Evolutionary conservation across 1,140 invertebrate species (phyloP).

Genomic region (Hylaeus anthracinus): DNA sequence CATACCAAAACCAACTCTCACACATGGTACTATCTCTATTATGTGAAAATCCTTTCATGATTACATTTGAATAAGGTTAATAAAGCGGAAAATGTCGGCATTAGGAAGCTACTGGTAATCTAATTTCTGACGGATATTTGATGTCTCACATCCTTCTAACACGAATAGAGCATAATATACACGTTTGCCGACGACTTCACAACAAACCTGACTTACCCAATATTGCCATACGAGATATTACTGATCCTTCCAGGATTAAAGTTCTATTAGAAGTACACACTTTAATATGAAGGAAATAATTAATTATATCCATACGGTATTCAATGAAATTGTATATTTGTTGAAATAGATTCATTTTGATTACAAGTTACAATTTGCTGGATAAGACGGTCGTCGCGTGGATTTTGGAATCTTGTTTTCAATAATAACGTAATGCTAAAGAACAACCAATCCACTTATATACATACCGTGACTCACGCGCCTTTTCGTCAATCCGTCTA

Average conservation of each 20-base stretch:
- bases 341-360: too few relatives aligned
- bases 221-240: neutral
- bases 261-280: neutral
- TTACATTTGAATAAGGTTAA: neutral
- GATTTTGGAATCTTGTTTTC: too few relatives aligned
- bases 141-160: conserved; percentile 1
- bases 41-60: conserved; percentile 7
- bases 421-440: too few relatives aligned
- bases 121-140: conserved; percentile 5
- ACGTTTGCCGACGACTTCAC: neutral
- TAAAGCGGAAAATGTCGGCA: neutral
- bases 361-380: too few relatives aligned
- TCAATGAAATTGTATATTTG: too few relatives aligned
- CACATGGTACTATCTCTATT: neutral
- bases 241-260: neutral
- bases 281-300: neutral
- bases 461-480: too few relatives aligned
- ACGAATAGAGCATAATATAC: conserved; percentile 24
- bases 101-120: conserved; percentile 28
- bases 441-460: too few relatives aligned
- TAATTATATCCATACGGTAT: too few relatives aligned
- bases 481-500: too few relatives aligned
- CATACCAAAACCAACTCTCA: too few relatives aligned
- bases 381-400: too few relatives aligned
- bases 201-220: neutral